Evolutionary conservation across 2,797 vertebrate species (phyloP), one percentile per base, ranked within the genome.

Genomic region (Phrynocephalus vlangalii): DNA sequence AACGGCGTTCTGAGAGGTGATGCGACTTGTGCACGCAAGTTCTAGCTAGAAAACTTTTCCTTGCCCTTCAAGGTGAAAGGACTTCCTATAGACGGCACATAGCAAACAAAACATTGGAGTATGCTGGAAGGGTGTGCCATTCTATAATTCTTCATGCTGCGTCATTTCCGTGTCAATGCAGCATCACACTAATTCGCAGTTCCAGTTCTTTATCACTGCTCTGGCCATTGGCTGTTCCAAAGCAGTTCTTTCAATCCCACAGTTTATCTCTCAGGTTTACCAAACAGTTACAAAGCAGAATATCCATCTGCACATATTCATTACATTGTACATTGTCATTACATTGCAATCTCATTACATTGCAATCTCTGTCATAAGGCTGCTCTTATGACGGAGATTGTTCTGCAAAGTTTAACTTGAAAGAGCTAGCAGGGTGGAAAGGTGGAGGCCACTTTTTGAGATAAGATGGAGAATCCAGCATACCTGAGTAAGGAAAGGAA

Each of bases 121-220:
- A 82, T 18, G 63, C 18, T 81, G 56, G 50, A 48, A 33, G 10
- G 2, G 15, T 48, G 26, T 30, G 38, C 63, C 22, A 28, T 76
- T 87, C 28, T 67, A 33, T 67, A 75, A 76, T 38, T 38, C 3
- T 79, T 85, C 16, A 6, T 84, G 87, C 90, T 75, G 75, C 38
- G 75, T 20, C 48, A 79, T 83, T 38, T 73, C 71, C 20, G 33
- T 33, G 30, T 28, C 70, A 73, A 16, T 16, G 2, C 73, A 91
- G 50, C 4, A 71, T 18, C 52, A 83, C 33, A 4, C 38, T 52
- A 79, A 38, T 78, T 90, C 79, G 79, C 18, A 88, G 60, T 26
- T 1, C 66, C 6, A 26, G 0, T 68, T 87, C 71, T 80, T 67
- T 13, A 85, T 82, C 88, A 26, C 66, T 84, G 91, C 90, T 91